Percentiles rank a stretch among this genome's conserved stretches.
Conservation (phyloP, 2,113 vertebrate genomes). For the Excalfactoria chinensis region DNA sequence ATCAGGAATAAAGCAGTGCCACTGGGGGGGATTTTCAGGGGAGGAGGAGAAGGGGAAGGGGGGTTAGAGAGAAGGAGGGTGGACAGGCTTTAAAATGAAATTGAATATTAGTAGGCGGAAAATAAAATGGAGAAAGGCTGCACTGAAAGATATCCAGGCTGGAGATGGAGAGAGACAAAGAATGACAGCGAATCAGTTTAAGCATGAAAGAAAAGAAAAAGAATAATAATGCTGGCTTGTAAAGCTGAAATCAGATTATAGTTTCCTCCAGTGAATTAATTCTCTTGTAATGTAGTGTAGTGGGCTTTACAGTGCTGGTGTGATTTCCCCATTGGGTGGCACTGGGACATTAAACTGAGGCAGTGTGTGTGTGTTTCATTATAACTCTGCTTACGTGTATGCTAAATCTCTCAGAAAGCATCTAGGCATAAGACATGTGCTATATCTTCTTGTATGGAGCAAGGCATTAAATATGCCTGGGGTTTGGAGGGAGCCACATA, state of each 20-base stretch:
- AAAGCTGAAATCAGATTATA: constrained; percentile 66
- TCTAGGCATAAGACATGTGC: not conserved
- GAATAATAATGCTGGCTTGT: constrained; percentile 60
- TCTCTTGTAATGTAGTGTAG: not conserved
- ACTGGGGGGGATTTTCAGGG: constrained; percentile 18
- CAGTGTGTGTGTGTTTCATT: not conserved
- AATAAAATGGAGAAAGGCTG: constrained; percentile 55
- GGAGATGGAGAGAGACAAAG: constrained; percentile 43
- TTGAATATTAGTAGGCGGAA: constrained; percentile 67
- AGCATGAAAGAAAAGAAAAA: constrained; percentile 57
- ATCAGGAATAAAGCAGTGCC: constrained; percentile 27
- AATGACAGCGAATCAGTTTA: constrained; percentile 60
- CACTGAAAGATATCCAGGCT: constrained; percentile 12
- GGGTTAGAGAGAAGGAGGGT: not conserved
- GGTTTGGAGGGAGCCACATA: not conserved
- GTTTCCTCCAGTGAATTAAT: constrained; percentile 61
- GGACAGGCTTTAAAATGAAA: constrained; percentile 63
- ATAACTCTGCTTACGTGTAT: not conserved
- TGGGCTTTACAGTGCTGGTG: not conserved
- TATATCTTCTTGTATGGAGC: not conserved
- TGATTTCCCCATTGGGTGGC: not conserved
- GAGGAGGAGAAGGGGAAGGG: not conserved
- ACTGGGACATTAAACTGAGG: not conserved
- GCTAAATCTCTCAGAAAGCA: not conserved
- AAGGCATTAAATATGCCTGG: not conserved